A percentile compares a stretch with the other conserved stretches of the same genome.
Conservation (phyloP, 2,888 invertebrate species). For the Stenoptilia bipunctidactyla region DNA sequence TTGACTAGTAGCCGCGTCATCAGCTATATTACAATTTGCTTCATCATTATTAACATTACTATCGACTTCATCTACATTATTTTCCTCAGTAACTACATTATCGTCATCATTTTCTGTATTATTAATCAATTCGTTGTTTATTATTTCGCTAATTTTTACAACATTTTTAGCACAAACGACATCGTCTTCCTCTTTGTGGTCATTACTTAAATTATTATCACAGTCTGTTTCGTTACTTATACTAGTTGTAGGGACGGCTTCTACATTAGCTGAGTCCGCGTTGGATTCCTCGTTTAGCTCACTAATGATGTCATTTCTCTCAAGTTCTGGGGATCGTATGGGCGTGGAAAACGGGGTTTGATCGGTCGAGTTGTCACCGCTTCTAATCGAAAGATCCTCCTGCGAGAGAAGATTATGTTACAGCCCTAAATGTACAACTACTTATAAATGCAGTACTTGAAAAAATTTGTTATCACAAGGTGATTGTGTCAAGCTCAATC, state of each 20-base stretch:
- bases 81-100: conserved; percentile 36
- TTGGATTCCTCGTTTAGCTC: not conserved
- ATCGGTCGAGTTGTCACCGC: conserved; percentile 46
- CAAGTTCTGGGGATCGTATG: conserved; percentile 38
- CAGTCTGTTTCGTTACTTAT: conserved; percentile 56
- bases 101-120: conserved; percentile 25
- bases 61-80: conserved; percentile 10
- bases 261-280: not conserved
- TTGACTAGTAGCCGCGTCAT: not conserved
- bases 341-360: conserved; percentile 53
- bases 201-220: conserved; percentile 60
- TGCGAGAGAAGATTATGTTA: conserved; percentile 53
- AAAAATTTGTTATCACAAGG: too few species aligned
- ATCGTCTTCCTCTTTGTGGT: conserved; percentile 53
- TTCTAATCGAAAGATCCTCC: conserved; percentile 56
- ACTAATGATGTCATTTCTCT: conserved; percentile 8
- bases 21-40: conserved; percentile 1
- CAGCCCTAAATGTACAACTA: conserved; percentile 25
- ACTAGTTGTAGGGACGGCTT: conserved; percentile 30
- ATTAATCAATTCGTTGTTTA: conserved; percentile 27
- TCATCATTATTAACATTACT: conserved; percentile 1
- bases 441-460: conserved; percentile 28
- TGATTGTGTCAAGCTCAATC: too few species aligned
- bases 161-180: conserved; percentile 49
- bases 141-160: conserved; percentile 11